phyloP scores from a whole-genome alignment of 2,888 invertebrate genomes.

The Coleophora flavipennella region DNA sequence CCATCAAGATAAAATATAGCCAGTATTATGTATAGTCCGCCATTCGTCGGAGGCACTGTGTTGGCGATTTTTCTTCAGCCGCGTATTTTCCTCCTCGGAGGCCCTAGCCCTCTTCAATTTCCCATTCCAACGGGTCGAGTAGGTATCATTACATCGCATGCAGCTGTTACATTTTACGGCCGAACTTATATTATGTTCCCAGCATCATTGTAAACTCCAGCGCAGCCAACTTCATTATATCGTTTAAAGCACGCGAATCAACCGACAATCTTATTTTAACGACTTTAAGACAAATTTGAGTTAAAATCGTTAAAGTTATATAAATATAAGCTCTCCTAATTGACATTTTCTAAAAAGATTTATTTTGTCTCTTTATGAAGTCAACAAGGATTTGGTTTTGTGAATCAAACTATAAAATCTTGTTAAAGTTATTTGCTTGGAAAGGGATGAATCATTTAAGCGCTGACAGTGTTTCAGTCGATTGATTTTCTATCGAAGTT shows the following conservation, averaged over 20 bases:
- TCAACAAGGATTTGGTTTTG: no score
- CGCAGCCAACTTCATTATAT: constrained; percentile 36
- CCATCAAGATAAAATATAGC: no score
- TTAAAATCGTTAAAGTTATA: no score
- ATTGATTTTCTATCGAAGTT: constrained; percentile 3
- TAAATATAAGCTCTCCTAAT: no score
- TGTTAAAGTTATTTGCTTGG: no score
- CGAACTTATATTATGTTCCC: constrained; percentile 58
- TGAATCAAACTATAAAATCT: no score
- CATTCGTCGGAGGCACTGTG: constrained; percentile 33
- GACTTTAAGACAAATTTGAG: no score
- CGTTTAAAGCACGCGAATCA: constrained; percentile 3
- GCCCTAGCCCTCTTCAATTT: constrained; percentile 40
- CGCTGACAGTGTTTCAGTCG: background rate
- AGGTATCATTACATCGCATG: constrained; percentile 51
- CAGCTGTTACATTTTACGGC: constrained; percentile 64
- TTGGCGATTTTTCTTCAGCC: constrained; percentile 31
- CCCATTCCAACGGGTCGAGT: constrained; percentile 38
- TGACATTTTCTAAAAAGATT: no score
- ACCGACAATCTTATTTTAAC: no score
- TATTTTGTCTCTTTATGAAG: no score
- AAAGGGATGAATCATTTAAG: no score
- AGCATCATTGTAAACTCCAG: constrained; percentile 47
- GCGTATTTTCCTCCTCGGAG: constrained; percentile 32
- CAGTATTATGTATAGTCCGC: constrained; percentile 20